Conservation (phyloP, 1,140 invertebrate genomes). For the Caenorhabditis remanei region DNA sequence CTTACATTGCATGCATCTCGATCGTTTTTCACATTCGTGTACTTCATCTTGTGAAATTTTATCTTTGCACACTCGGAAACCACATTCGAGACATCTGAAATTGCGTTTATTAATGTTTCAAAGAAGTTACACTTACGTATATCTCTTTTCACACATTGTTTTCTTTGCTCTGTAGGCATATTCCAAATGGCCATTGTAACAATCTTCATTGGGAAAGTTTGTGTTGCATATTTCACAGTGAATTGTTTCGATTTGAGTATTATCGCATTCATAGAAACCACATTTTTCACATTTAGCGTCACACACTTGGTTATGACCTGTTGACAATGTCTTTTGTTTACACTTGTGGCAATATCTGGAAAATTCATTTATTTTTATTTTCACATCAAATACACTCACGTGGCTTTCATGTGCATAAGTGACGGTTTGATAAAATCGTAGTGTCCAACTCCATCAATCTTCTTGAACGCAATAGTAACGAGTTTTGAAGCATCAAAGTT, state of each 20-base stretch:
- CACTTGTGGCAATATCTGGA: not conserved
- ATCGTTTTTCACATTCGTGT: not conserved
- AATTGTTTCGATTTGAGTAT: not conserved
- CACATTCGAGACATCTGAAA: not conserved
- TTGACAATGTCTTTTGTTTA: not conserved
- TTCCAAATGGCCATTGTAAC: not conserved
- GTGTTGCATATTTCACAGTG: not conserved
- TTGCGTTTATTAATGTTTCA: not conserved
- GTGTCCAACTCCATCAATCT: not conserved
- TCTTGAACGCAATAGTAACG: not conserved
- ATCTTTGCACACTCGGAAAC: not conserved
- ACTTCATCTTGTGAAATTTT: conserved; percentile 1
- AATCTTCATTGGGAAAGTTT: conserved; percentile 13
- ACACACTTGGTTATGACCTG: not conserved
- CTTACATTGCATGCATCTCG: not conserved
- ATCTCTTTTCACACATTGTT: conserved; percentile 5
- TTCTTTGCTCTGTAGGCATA: not conserved
- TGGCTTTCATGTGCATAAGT: not conserved
- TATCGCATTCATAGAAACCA: not conserved
- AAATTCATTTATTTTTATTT: not conserved
- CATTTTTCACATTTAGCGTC: not conserved
- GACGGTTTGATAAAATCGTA: not conserved
- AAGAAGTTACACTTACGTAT: not conserved
- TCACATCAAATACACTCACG: not conserved
- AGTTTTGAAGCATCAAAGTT: not conserved